phyloP scores from a whole-genome alignment of 1,140 invertebrate genomes.

The Euura saliciscinereae region DNA sequence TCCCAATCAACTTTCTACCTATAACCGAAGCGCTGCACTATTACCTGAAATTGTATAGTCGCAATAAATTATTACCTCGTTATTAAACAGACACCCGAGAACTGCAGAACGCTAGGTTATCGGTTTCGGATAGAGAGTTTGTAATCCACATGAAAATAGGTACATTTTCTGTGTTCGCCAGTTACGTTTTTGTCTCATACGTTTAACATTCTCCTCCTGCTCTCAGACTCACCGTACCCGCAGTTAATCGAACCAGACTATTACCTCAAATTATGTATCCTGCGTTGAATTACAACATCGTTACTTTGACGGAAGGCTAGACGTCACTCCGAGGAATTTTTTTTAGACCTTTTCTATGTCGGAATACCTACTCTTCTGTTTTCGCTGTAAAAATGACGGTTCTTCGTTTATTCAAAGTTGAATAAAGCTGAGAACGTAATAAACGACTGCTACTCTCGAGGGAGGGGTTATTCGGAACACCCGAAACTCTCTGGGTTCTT shows the following conservation, averaged over 20 bases:
- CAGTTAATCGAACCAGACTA: slow-evolving; percentile 1
- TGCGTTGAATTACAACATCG: not conserved
- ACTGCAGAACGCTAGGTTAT: not conserved
- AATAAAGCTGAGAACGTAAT: not conserved
- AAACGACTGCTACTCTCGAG: not conserved
- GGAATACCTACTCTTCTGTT: too few relatives aligned
- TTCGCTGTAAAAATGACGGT: too few relatives aligned
- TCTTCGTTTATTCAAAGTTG: not conserved
- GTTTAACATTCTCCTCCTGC: not conserved
- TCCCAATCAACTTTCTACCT: slow-evolving; percentile 5
- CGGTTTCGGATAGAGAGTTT: not conserved
- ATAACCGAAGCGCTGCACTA: not conserved
- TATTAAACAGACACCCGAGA: not conserved
- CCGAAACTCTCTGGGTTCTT: not conserved
- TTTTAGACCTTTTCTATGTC: not conserved
- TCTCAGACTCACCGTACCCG: not conserved
- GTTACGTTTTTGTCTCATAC: not conserved
- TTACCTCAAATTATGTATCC: slow-evolving; percentile 1
- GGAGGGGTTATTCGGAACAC: not conserved
- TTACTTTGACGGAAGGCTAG: not conserved
- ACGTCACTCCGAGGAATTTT: not conserved
- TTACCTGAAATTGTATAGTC: not conserved
- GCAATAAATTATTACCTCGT: not conserved
- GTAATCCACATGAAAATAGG: too few relatives aligned
- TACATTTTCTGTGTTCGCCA: not conserved